Conservation (phyloP, 1,140 invertebrate genomes). For the Drosophila miranda region DNA sequence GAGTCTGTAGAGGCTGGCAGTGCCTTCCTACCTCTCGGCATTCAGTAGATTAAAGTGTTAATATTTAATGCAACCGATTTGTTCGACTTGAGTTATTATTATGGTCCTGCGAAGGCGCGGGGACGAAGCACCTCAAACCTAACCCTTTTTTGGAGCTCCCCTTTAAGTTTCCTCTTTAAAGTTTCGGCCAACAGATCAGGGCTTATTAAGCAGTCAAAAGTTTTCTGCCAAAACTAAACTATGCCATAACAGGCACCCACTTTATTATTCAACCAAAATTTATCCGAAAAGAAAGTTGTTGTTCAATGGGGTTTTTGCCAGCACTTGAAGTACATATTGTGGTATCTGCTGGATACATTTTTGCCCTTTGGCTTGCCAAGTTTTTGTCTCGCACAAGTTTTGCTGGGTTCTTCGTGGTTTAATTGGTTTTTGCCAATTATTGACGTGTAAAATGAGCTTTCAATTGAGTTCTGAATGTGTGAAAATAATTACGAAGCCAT, state of each 20-base stretch:
- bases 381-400: neutral
- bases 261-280: constrained; percentile 11
- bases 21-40: constrained; percentile 52
- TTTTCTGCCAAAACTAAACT: constrained; percentile 16
- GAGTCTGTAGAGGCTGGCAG: constrained; percentile 18
- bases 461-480: neutral
- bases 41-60: constrained; percentile 78
- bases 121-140: neutral
- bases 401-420: neutral
- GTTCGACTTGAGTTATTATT: constrained; percentile 71
- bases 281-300: constrained; percentile 12
- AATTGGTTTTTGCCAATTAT: neutral
- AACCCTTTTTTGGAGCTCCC: constrained; percentile 13
- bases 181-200: neutral
- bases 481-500: too few relatives aligned
- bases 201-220: constrained; percentile 6
- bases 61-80: constrained; percentile 77
- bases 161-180: constrained; percentile 19
- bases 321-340: neutral
- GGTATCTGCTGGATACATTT: neutral
- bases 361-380: neutral
- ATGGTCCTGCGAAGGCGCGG: constrained; percentile 6
- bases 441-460: neutral
- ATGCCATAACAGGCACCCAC: constrained; percentile 9
- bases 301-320: constrained; percentile 12